Percentiles rank a stretch among this genome's conserved stretches.
Conservation (phyloP, 1,140 invertebrate genomes). For the Papilio xuthus region DNA sequence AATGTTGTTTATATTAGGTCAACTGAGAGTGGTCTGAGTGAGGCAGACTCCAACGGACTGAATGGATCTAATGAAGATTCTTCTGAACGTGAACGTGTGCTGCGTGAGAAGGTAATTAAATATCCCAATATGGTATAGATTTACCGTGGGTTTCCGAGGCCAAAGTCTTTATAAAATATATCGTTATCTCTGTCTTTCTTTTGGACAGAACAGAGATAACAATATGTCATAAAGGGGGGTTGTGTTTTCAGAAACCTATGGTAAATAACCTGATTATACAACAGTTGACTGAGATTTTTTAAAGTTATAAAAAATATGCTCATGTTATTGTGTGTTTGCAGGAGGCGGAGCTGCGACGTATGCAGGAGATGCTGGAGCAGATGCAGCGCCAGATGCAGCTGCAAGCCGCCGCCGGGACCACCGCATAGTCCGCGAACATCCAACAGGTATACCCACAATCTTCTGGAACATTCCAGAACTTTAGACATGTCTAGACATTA, state of each 20-base stretch:
- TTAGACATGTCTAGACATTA: background rate
- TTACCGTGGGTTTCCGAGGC: too few relatives aligned
- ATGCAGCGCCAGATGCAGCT: slow-evolving; percentile 96
- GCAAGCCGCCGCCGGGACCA: slow-evolving; percentile 76
- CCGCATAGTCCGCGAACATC: slow-evolving; percentile 64
- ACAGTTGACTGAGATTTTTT: too few relatives aligned
- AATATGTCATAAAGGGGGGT: too few relatives aligned
- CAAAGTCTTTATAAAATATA: too few relatives aligned
- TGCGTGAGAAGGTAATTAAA: slow-evolving; percentile 87
- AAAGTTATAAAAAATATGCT: too few relatives aligned
- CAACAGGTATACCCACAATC: slow-evolving; percentile 54
- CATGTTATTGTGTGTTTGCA: slow-evolving; percentile 36
- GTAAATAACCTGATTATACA: too few relatives aligned
- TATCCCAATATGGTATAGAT: too few relatives aligned
- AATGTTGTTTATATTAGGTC: slow-evolving; percentile 62
- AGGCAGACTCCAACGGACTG: slow-evolving; percentile 64
- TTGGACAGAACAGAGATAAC: too few relatives aligned
- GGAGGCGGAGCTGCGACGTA: slow-evolving; percentile 93
- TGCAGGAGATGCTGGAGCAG: slow-evolving; percentile 97
- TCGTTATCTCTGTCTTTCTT: too few relatives aligned
- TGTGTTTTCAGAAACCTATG: too few relatives aligned
- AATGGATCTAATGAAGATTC: slow-evolving; percentile 74
- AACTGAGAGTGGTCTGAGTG: slow-evolving; percentile 76
- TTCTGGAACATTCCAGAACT: background rate
- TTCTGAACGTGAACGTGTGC: slow-evolving; percentile 90